A percentile compares a stretch with the other conserved stretches of the same genome.
phyloP scores from a whole-genome alignment of 2,888 invertebrate species.

The Sminthurides aquaticus region DNA sequence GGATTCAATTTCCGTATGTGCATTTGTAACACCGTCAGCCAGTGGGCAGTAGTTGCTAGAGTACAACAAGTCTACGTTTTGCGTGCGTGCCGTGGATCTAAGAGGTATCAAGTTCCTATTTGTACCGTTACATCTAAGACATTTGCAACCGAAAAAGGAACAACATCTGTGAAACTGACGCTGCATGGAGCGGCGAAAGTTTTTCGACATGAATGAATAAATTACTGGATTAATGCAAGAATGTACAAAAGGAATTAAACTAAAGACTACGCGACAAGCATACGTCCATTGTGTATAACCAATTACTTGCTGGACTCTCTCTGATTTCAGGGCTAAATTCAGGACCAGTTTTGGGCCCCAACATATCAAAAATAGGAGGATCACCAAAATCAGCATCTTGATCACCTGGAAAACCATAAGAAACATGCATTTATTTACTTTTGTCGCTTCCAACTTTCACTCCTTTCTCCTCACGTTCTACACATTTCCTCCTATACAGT shows the following conservation, averaged over 20 bases:
- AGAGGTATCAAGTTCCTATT: constrained; percentile 33
- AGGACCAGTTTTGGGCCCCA: constrained; percentile 52
- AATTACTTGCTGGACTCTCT: constrained; percentile 35
- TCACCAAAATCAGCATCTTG: constrained; percentile 52
- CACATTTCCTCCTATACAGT: neutral
- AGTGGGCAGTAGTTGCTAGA: constrained; percentile 34
- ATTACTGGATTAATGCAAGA: constrained; percentile 48
- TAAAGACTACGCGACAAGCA: constrained; percentile 45
- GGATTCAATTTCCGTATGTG: constrained; percentile 25
- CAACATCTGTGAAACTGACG: constrained; percentile 42
- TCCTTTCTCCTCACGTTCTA: too few species aligned
- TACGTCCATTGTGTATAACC: constrained; percentile 45
- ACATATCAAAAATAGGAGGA: constrained; percentile 49
- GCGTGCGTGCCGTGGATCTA: constrained; percentile 32
- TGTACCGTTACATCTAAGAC: constrained; percentile 23
- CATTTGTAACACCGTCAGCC: neutral
- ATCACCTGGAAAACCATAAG: constrained; percentile 48
- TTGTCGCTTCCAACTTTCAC: too few species aligned
- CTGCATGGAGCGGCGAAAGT: constrained; percentile 45
- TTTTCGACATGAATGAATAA: constrained; percentile 47
- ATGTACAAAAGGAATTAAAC: constrained; percentile 47
- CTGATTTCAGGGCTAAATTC: constrained; percentile 47
- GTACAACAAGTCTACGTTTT: constrained; percentile 35
- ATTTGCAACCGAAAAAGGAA: constrained; percentile 35
- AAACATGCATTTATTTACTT: neutral